phyloP scores from a whole-genome alignment of 2,113 vertebrate species.

The Scomber colias region DNA sequence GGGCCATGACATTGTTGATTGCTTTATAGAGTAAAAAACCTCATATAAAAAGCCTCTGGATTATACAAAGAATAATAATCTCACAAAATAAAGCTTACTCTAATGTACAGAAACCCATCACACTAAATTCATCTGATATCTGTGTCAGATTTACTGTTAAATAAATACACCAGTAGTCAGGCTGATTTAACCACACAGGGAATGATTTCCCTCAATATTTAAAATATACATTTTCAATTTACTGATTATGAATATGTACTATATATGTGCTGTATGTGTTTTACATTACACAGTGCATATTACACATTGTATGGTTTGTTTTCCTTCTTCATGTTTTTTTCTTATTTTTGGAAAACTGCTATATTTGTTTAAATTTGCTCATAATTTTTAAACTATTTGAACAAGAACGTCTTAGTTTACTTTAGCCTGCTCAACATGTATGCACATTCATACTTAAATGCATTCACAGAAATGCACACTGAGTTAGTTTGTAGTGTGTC shows the following conservation, averaged over 20 bases:
- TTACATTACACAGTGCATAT: not conserved
- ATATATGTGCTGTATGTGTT: not conserved
- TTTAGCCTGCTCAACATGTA: not conserved
- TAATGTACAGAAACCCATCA: constrained; percentile 46
- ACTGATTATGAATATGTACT: not conserved
- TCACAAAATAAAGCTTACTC: constrained; percentile 19
- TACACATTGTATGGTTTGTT: not conserved
- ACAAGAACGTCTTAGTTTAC: not conserved
- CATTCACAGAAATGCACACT: not conserved
- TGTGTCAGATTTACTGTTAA: constrained; percentile 10
- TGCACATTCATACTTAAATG: not conserved
- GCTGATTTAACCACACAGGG: not conserved
- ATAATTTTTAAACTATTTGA: not conserved
- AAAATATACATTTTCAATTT: not conserved
- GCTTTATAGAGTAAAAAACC: constrained; percentile 26
- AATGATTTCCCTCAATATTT: not conserved
- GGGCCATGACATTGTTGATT: constrained; percentile 33
- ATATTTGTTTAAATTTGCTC: not conserved
- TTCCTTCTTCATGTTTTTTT: not conserved
- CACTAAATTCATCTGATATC: constrained; percentile 1
- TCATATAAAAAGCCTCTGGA: constrained; percentile 36
- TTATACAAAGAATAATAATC: constrained; percentile 63
- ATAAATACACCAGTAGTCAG: not conserved
- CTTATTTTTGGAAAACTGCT: not conserved
- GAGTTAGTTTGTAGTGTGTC: not conserved